phyloP scores from a whole-genome alignment of 2,888 invertebrate genomes.

The Palloptera scutellata region DNA sequence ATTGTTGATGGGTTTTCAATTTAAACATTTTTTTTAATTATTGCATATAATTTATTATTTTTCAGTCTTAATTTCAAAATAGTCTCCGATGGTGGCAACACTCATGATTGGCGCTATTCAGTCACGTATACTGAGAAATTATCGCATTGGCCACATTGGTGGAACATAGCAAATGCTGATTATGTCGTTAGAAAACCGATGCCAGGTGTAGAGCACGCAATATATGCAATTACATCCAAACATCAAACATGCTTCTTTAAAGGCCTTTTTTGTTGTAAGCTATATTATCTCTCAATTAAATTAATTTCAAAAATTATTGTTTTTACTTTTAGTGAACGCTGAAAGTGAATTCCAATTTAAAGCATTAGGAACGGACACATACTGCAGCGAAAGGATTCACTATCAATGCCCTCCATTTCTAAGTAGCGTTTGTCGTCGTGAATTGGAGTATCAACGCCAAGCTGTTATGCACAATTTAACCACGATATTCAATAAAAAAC shows the following conservation, averaged over 20 bases:
- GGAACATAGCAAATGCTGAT: conserved; percentile 69
- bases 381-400: conserved; percentile 67
- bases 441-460: conserved; percentile 65
- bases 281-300: neutral
- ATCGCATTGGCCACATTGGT: conserved; percentile 71
- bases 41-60: neutral
- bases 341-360: conserved; percentile 70
- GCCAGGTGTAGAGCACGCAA: conserved; percentile 59
- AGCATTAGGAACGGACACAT: conserved; percentile 64
- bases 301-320: neutral
- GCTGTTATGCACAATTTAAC: conserved; percentile 62
- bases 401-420: conserved; percentile 73
- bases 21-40: neutral
- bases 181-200: conserved; percentile 68
- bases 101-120: conserved; percentile 75
- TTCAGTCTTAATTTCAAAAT: conserved; percentile 71
- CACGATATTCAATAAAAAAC: conserved; percentile 48
- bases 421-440: conserved; percentile 68
- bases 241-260: conserved; percentile 72
- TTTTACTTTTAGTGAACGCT: conserved; percentile 67
- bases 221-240: conserved; percentile 69
- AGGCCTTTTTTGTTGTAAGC: conserved; percentile 71
- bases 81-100: conserved; percentile 71
- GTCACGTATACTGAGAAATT: conserved; percentile 72
- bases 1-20: too few species aligned